These are phyloP conservation scores for rabbit (Oryctolagus cuniculus) DNA, from an alignment of 2,113 vertebrate genomes.

Conservation along the genomic window DNA sequence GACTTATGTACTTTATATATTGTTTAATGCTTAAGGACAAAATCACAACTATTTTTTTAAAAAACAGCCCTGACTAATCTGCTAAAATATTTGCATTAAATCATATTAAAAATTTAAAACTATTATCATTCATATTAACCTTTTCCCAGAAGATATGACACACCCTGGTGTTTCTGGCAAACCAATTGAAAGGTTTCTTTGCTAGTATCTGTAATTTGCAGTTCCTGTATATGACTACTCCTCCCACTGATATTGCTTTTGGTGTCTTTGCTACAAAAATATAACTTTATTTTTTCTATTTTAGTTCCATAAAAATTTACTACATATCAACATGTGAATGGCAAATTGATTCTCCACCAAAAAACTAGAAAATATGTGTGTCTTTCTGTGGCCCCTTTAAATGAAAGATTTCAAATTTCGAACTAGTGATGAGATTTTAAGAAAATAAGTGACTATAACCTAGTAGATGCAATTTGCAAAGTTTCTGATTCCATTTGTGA, in stretches of 20 bases:
- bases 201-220: not conserved
- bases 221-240: not conserved
- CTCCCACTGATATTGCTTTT: not conserved
- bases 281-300: not conserved
- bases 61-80: not conserved
- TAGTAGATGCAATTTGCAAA: conserved; percentile 33
- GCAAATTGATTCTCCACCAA: conserved; percentile 40
- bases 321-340: conserved; percentile 45
- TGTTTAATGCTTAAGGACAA: not conserved
- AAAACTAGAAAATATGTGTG: conserved; percentile 13
- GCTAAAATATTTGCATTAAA: not conserved
- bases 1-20: not conserved
- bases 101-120: conserved; percentile 20
- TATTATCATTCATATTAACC: not conserved
- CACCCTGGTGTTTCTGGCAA: not conserved
- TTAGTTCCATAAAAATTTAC: not conserved
- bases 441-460: conserved; percentile 44
- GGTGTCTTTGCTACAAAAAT: not conserved
- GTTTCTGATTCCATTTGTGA: conserved; percentile 36
- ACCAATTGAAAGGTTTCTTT: not conserved
- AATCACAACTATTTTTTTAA: conserved; percentile 27
- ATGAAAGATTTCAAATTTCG: conserved; percentile 56
- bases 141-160: not conserved
- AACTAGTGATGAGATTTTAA: conserved; percentile 57
- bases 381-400: conserved; percentile 21